Evolutionary conservation across 2,113 vertebrate species (phyloP), one percentile per base, ranked within the genome.

Genomic region (Callipepla californica): DNA sequence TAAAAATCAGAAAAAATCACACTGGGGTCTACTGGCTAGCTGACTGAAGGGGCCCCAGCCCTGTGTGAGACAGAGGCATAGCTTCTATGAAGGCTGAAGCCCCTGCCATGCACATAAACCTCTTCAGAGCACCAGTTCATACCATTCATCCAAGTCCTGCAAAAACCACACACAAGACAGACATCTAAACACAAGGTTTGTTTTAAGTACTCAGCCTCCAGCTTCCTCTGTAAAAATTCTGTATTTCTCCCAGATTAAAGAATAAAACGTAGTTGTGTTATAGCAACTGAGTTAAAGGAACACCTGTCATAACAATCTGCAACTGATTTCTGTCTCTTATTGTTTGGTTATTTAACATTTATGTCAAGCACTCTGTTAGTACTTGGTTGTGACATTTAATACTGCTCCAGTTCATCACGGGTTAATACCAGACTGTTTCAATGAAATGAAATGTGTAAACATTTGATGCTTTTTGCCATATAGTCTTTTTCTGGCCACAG

Each of bases 91-190:
- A 87, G 62, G 18, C 57, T 18, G 4, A 84, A 59, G 28, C 30
- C 15, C 11, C 12, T 25, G 50, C 11, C 0, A 0, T 15, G 25
- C 50, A 11, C 3, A 7, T 53, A 36, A 69, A 30, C 17, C 36
- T 0, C 0, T 3, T 13, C 1, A 2, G 9, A 76, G 63, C 26
- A 66, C 25, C 0, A 0, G 28, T 44, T 61, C n/a, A 7, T 18
- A 34, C 19, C 2, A 0, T 9, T 84, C 36, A 34, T 14, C 32
- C 26, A 66, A 45, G 50, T 61, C 51, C 58, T 58, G 34, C 0
- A 1, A 36, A 47, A 45, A 51, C 21, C 23, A 18, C 30, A 47
- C 5, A 32, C 3, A 8, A 67, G 42, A 34, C 0, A 72, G 51
- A 75, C 84, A 51, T 19, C n/a, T 62, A 32, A 75, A 67, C 3